These are phyloP conservation scores for Calosoma granatense DNA, from an alignment of 1,140 invertebrate genomes.

Conservation along the genomic window DNA sequence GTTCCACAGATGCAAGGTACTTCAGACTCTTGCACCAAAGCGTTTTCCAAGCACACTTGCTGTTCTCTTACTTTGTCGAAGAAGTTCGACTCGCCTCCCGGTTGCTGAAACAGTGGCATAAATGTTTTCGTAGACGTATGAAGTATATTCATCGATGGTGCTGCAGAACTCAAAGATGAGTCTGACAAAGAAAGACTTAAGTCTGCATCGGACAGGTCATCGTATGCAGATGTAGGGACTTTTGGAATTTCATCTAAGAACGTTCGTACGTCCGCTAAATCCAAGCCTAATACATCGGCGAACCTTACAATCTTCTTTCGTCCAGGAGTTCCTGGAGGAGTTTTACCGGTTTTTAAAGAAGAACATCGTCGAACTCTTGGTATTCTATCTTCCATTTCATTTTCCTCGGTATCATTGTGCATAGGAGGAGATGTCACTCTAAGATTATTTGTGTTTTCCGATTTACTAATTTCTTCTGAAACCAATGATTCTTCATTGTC, in stretches of 20 bases:
- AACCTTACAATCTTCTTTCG: constrained; percentile 92
- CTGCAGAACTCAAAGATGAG: constrained; percentile 17
- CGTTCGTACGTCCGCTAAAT: constrained; percentile 82
- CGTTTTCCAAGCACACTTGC: constrained; percentile 78
- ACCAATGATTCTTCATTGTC: constrained; percentile 18
- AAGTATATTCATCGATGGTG: constrained; percentile 9
- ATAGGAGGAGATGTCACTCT: constrained; percentile 16
- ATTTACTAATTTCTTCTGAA: background rate
- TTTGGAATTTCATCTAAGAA: constrained; percentile 83
- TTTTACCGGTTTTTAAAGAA: constrained; percentile 83
- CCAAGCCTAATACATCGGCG: constrained; percentile 86
- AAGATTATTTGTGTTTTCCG: constrained; percentile 14
- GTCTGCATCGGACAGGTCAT: constrained; percentile 53
- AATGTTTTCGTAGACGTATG: constrained; percentile 30
- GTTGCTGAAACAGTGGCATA: constrained; percentile 74
- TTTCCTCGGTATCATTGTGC: constrained; percentile 20
- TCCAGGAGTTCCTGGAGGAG: constrained; percentile 77
- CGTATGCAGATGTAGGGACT: constrained; percentile 75
- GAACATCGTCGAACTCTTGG: constrained; percentile 66
- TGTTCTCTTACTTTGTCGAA: constrained; percentile 61
- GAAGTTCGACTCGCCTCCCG: constrained; percentile 63
- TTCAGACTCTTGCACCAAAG: constrained; percentile 56
- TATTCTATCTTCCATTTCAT: constrained; percentile 40
- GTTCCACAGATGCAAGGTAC: constrained; percentile 72
- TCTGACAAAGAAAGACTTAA: constrained; percentile 29